These are phyloP conservation scores for Diaprepes abbreviatus DNA, from an alignment of 2,888 invertebrate species.

Conservation along the genomic window DNA sequence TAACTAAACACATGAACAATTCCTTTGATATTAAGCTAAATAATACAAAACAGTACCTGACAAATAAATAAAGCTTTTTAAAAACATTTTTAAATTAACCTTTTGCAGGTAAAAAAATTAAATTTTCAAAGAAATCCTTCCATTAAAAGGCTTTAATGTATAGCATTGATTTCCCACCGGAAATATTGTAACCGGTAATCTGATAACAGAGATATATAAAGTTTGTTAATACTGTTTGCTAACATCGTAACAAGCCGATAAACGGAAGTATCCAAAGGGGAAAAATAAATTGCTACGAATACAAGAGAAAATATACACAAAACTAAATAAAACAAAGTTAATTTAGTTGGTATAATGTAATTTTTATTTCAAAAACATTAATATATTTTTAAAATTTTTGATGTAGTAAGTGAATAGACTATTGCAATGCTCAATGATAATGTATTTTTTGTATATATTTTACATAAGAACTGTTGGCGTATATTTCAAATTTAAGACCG, in stretches of 20 bases:
- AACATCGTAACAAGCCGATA: conserved; percentile 47
- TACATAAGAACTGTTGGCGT: no score
- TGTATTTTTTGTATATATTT: no score
- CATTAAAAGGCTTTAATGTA: conserved; percentile 22
- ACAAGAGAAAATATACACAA: conserved; percentile 34
- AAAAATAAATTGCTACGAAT: conserved; percentile 37
- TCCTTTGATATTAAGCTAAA: no score
- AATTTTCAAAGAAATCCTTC: not conserved
- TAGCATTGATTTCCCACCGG: conserved; percentile 44
- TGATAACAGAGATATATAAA: conserved; percentile 46
- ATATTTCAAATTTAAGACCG: no score
- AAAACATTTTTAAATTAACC: not conserved
- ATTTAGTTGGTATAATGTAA: conserved; percentile 21
- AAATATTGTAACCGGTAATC: conserved; percentile 42
- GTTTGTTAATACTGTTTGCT: conserved; percentile 47
- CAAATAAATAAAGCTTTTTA: no score
- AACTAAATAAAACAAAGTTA: conserved; percentile 33
- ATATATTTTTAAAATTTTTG: no score
- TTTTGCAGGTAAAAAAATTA: not conserved
- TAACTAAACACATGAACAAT: no score
- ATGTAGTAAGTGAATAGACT: no score
- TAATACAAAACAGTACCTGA: no score
- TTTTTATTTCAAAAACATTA: no score
- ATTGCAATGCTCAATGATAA: no score
- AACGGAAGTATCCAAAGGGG: conserved; percentile 44